Percentiles rank a stretch among this genome's conserved stretches.
Conservation (phyloP, 1,140 invertebrate species). For the Epicauta chinensis region DNA sequence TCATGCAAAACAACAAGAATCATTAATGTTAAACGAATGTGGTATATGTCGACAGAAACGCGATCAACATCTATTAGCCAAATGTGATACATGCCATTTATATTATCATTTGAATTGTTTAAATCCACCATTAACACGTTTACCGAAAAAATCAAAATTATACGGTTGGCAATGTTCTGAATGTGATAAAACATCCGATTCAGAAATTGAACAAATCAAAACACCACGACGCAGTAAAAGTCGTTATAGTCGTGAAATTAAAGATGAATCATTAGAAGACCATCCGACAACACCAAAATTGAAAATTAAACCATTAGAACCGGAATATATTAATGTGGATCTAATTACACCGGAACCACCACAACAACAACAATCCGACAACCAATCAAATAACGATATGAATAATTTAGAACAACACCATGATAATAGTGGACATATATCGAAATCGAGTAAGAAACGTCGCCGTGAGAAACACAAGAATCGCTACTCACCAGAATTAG, state of each 20-base stretch:
- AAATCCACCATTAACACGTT: constrained; percentile 81
- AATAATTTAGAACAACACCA: constrained; percentile 12
- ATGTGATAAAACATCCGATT: constrained; percentile 78
- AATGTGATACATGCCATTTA: constrained; percentile 89
- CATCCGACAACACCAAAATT: constrained; percentile 48
- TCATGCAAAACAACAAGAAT: constrained; percentile 47
- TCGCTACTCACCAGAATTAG: constrained; percentile 59
- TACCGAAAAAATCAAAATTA: constrained; percentile 92
- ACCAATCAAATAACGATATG: background rate
- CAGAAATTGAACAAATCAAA: constrained; percentile 68
- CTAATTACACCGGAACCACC: background rate
- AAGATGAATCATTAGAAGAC: constrained; percentile 37
- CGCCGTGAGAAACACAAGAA: constrained; percentile 63
- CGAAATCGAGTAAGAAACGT: constrained; percentile 50
- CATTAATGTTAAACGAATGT: constrained; percentile 56
- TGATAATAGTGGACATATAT: constrained; percentile 23
- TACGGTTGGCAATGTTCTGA: constrained; percentile 93
- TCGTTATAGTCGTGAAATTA: constrained; percentile 52
- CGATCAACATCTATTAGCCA: constrained; percentile 83
- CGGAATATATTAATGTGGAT: constrained; percentile 5
- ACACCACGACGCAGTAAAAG: constrained; percentile 69
- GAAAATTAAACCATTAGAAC: constrained; percentile 53
- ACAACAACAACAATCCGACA: background rate
- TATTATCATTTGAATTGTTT: constrained; percentile 93
- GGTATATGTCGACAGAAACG: constrained; percentile 75